Base-by-base conservation (phyloP, 2,888 invertebrate species). In the Timema cristinae region DNA sequence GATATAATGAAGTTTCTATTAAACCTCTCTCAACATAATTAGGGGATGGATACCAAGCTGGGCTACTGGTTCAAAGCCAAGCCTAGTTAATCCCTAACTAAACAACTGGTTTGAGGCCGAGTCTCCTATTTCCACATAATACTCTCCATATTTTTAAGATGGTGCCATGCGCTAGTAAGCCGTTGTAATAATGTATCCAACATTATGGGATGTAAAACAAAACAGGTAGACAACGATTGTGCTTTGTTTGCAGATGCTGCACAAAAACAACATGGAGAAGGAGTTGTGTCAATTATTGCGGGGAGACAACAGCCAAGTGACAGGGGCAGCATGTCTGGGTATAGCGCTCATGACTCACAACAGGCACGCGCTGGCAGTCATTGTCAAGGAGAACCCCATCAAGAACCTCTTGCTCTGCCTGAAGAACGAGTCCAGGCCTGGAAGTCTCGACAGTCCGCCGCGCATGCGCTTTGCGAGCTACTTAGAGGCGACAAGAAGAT, bases 401-500 rank as follows among this genome's bases (percentile, higher is more conserved):
- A 2, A 7, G 63, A 32, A 32, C 63, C 63, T 63, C 47, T 10
- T 47, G 7, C 11, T 11, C 0, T 10, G 32, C 47, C 47, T 63
- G 63, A 6, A 13, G 63, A 47, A 48, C 9, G 63, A 63, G 6
- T 15, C 7, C 47, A 32, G 63, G 47, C 6, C 63, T 63, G 63
- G 63, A 48, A 16, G 63, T 8, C 9, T 5, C 63, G 63, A 32
- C 6, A 13, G 47, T 6, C 47, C 7, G 63, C 63, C 6, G 63
- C 63, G n/a, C 63, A 63, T 7, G 63, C 63, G 7, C 47, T 63
- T 13, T 63, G 63, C 63, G 16, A 63, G 63, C 63, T 63, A 48
- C 47, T 47, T 7, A 32, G 16, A 10, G 47, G 32, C 47, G 63
- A 63, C 63, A 32, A 48, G 47, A 8, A 48, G 11, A 7, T 15